Base-by-base conservation (phyloP, 1,140 invertebrate species). In the Sweltsa coloradensis region DNA sequence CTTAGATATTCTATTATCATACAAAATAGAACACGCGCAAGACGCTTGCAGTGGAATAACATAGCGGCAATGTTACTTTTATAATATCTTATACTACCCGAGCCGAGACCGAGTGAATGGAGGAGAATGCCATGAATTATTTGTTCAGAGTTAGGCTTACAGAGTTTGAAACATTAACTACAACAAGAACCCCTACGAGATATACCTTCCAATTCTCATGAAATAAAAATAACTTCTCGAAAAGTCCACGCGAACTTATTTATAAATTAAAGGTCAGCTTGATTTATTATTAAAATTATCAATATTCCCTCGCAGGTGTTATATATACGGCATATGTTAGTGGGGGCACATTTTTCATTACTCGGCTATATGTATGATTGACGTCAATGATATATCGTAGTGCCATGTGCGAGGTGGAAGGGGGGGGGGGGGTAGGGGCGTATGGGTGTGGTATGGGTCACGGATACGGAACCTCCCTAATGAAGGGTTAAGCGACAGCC, bases 1-100 rank as follows among this genome's bases (percentile, higher is more conserved):
- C 46, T 47, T 41, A 47, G 46, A 47, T 47, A 47, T 47, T 47
- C 46, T 47, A 47, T 47, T 47, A 47, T 47, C 46, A 47, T 47
- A 47, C 46, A 47, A 47, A 47, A 47, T 47, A 47, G 46, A 47
- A 25, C 34, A 21, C 34, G 34, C 2, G 34, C 34, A 37, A 37
- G 34, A 37, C 34, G 34, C 7, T 21, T 14, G n/a, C n/a, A n/a
- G n/a, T n/a, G n/a, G n/a, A n/a, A n/a, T n/a, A n/a, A n/a, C n/a
- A n/a, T n/a, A n/a, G n/a, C n/a, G n/a, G n/a, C n/a, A n/a, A n/a
- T 22, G 7, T 26, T 27, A 44, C 46, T 47, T 47, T 47, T 47
- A 47, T 41, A 47, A 47, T 47, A 47, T 47, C 46, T 47, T 47
- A 47, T 47, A 47, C 45, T n/a, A n/a, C n/a, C n/a, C 46, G 24